Evolutionary conservation across 2,888 invertebrate genomes (phyloP), one percentile per base, ranked within the genome.

Genomic region (Ferdinandea cuprea): DNA sequence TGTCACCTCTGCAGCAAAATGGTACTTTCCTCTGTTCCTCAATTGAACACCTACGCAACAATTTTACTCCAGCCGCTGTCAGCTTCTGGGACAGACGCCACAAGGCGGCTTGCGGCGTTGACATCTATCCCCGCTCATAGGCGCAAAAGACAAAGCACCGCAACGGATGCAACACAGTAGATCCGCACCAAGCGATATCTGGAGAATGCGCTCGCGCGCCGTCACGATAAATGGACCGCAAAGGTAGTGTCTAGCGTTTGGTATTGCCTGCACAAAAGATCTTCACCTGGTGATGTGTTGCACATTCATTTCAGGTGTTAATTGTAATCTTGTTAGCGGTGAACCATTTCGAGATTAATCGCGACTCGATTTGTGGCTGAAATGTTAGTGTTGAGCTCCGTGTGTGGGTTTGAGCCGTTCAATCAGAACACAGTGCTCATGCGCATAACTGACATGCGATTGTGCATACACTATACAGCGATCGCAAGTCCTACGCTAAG

Each of bases 301-400:
- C 81, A 66, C 76, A 81, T 81, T 81, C 71, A 61, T 76, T 76
- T 81, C 76, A 81, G 81, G 81, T 81, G 81, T 81, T 81, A 81
- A 81, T 81, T 81, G 81, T 81, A 81, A 81, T 81, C 81, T 81
- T 81, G 81, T 81, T 81, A 81, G 71, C 76, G 71, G 59, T 81
- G 81, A 81, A 76, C 81, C 81, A 81, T 81, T 81, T 81, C 48
- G 66, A 66, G 81, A 81, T 81, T 81, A 81, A 81, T 81, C 81
- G 76, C 71, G 44, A 44, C 80, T 71, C 76, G 76, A 81, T 81
- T 81, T 81, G 65, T 74, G 81, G 59, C 65, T 59, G n/a, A 32
- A 56, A 61, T 73, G 50, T 19, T 28, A 9, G 52, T 52, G 44
- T n/a, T 40, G n/a, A n/a, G 25, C 9, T 7, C 40, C 19, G 19